Percentiles rank a stretch among this genome's conserved stretches.
These are phyloP conservation scores for Peromyscus nudipes DNA, from an alignment of 2,797 vertebrate genomes.

Conservation along the genomic window DNA sequence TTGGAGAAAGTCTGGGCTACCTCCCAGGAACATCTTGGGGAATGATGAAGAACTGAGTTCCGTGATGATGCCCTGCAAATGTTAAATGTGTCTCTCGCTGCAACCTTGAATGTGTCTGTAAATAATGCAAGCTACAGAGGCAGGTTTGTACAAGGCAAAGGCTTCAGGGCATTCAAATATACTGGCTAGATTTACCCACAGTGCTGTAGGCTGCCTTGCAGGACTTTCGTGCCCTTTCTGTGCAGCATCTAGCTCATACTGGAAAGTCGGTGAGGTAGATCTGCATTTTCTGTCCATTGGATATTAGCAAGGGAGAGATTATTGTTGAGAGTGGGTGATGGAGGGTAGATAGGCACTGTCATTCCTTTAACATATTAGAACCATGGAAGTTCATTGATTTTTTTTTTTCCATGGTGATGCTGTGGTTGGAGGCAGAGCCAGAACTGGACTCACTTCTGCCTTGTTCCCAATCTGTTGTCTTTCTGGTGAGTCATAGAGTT, in stretches of 20 bases:
- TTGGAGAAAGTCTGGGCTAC: background rate
- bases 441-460: background rate
- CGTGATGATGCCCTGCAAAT: background rate
- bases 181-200: background rate
- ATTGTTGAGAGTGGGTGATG: background rate
- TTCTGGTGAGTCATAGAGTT: background rate
- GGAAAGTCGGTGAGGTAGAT: background rate
- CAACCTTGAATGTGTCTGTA: background rate
- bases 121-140: background rate
- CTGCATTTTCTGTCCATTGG: background rate
- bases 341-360: background rate
- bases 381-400: constrained; percentile 24
- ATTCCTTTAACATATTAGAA: background rate
- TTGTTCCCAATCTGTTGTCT: background rate
- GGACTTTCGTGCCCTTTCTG: background rate
- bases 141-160: background rate
- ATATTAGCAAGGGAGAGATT: background rate
- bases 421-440: background rate
- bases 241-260: background rate
- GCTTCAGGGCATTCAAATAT: background rate
- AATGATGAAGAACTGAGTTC: constrained; percentile 39
- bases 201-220: background rate
- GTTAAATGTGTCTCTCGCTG: background rate
- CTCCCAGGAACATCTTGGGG: background rate
- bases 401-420: background rate